phyloP scores from a whole-genome alignment of 2,797 vertebrate species.

The Uromys caudimaculatus region DNA sequence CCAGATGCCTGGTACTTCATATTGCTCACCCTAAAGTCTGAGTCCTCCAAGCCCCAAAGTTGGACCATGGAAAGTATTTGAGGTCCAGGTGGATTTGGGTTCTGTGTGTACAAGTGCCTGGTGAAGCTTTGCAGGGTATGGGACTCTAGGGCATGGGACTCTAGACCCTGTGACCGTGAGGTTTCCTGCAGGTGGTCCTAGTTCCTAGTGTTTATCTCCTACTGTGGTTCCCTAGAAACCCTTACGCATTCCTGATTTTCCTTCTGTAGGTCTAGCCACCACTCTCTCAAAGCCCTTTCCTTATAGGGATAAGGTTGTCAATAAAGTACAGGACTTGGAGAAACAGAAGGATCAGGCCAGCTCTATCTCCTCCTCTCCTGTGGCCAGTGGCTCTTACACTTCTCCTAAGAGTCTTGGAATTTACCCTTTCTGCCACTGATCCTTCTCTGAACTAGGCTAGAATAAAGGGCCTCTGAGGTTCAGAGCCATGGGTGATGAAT shows the following conservation, averaged over 20 bases:
- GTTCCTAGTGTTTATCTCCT: background rate
- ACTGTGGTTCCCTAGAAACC: background rate
- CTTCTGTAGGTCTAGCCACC: background rate
- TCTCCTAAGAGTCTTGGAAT: background rate
- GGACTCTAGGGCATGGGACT: background rate
- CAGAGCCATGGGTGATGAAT: conserved; percentile 27
- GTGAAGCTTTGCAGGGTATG: background rate
- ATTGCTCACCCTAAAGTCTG: background rate
- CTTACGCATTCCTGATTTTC: background rate
- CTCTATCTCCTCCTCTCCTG: background rate
- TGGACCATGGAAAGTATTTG: background rate
- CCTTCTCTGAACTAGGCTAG: background rate
- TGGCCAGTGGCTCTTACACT: background rate
- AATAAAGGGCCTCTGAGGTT: background rate
- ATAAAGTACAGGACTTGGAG: background rate
- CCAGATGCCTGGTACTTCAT: background rate
- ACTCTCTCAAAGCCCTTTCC: background rate
- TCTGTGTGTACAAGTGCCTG: background rate
- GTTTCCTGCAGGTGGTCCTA: background rate
- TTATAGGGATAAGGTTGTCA: background rate
- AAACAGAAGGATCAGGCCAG: background rate
- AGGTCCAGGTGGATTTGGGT: background rate
- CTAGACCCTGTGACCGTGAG: background rate
- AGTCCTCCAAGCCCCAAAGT: background rate
- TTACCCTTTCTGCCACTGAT: background rate